Percentiles rank a stretch among this genome's conserved stretches.
Conservation (phyloP, 1,140 invertebrate genomes). For the Pectinophora gossypiella region DNA sequence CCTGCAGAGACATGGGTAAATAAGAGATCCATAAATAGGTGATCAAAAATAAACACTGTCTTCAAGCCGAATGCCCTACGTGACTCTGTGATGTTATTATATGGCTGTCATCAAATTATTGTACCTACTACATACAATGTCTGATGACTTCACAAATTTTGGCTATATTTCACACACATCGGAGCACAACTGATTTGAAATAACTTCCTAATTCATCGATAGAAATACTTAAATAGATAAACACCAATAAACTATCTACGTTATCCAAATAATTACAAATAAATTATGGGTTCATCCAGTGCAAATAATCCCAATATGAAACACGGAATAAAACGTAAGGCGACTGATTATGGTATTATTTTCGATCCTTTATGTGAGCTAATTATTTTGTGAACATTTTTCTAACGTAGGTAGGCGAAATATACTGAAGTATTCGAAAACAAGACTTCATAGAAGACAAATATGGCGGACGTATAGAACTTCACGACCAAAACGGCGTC, state of each 20-base stretch:
- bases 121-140: background rate
- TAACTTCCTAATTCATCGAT: background rate
- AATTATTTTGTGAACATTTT: background rate
- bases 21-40: background rate
- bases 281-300: background rate
- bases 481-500: slow-evolving; percentile 68
- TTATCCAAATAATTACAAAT: background rate
- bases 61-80: slow-evolving; percentile 17
- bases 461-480: slow-evolving; percentile 70
- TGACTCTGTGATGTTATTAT: slow-evolving; percentile 27
- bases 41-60: background rate
- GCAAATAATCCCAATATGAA: background rate
- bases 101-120: slow-evolving; percentile 31
- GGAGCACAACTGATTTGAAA: background rate
- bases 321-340: background rate
- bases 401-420: slow-evolving; percentile 1
- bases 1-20: too few species aligned
- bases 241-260: background rate
- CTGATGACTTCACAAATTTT: background rate
- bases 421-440: slow-evolving; percentile 46
- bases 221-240: background rate
- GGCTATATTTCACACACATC: background rate
- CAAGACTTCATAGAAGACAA: slow-evolving; percentile 57
- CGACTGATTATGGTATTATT: background rate
- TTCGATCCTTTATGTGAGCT: background rate